Percentiles rank a stretch among this genome's conserved stretches.
These are phyloP conservation scores for Ceratitis capitata DNA, from an alignment of 1,140 invertebrate genomes.

Conservation along the genomic window DNA sequence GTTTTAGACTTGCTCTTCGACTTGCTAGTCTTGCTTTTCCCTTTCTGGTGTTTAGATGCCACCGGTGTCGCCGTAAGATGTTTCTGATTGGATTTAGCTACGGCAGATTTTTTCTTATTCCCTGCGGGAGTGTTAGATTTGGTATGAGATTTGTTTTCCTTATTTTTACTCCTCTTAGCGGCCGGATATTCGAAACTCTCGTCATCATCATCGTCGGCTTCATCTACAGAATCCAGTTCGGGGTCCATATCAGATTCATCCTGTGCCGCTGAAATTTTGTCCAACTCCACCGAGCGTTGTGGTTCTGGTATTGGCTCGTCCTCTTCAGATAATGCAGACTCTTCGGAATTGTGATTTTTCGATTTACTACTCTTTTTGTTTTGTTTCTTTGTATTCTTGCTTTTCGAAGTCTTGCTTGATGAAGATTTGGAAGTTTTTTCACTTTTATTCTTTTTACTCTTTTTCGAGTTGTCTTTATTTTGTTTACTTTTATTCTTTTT, in stretches of 20 bases:
- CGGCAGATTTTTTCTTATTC: conserved; percentile 46
- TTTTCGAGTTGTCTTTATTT: conserved; percentile 39
- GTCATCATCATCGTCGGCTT: conserved; percentile 40
- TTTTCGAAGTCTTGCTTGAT: conserved; percentile 38
- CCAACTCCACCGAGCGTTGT: not conserved
- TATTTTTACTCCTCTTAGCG: conserved; percentile 50
- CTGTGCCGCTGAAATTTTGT: too few relatives aligned
- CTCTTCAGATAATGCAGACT: conserved; percentile 16
- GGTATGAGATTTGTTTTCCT: conserved; percentile 47
- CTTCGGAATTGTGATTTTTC: conserved; percentile 1
- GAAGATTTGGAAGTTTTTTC: conserved; percentile 35
- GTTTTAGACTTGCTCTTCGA: conserved; percentile 40
- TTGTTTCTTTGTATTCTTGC: conserved; percentile 5
- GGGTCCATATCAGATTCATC: not conserved
- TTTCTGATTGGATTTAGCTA: conserved; percentile 44
- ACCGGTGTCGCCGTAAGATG: conserved; percentile 39
- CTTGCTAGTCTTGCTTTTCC: conserved; percentile 30
- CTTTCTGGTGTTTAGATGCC: conserved; percentile 43
- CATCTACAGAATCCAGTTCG: conserved; percentile 1
- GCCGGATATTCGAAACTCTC: conserved; percentile 31
- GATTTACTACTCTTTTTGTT: conserved; percentile 10
- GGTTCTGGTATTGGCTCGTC: not conserved
- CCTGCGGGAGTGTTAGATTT: conserved; percentile 23
- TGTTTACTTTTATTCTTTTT: conserved; percentile 15
- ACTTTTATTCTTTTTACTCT: conserved; percentile 38